Conservation (phyloP, 2,888 invertebrate genomes). For the Sphaeridia pumilis region DNA sequence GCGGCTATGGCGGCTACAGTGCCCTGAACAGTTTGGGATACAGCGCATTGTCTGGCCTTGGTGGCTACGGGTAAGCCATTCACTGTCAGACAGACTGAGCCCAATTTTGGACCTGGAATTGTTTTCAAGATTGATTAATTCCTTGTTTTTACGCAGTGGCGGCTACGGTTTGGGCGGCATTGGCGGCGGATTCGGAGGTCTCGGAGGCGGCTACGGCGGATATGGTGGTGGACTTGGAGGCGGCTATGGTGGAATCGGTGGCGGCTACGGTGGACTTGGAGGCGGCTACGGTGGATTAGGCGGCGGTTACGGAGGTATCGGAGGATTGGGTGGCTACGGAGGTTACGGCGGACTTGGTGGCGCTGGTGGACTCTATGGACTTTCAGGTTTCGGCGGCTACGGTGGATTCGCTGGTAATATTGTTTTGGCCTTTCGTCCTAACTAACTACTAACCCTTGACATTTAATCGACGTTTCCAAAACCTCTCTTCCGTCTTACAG, state of each 20-base stretch:
- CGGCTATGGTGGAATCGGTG: slow-evolving; percentile 1
- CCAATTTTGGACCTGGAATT: neutral
- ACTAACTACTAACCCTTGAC: neutral
- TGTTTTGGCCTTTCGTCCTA: neutral
- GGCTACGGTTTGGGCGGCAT: slow-evolving; percentile 3
- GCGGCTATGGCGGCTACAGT: slow-evolving; percentile 1
- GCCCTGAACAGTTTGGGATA: slow-evolving; percentile 3
- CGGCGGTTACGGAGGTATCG: slow-evolving; percentile 1
- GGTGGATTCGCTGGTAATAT: slow-evolving; percentile 7
- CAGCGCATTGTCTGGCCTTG: neutral
- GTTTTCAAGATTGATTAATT: neutral
- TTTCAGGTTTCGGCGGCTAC: neutral
- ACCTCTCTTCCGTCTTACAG: neutral
- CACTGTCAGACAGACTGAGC: neutral
- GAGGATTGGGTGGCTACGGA: neutral
- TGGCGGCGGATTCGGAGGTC: slow-evolving; percentile 4
- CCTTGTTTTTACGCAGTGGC: neutral
- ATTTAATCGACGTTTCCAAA: slow-evolving; percentile 8
- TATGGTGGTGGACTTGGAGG: neutral
- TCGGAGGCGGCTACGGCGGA: neutral
- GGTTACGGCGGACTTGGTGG: neutral
- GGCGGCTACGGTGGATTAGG: slow-evolving; percentile 4
- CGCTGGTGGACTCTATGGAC: neutral
- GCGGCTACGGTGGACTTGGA: slow-evolving; percentile 3
- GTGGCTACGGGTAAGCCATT: slow-evolving; percentile 1